These are phyloP conservation scores for Lasius fuliginosus DNA, from an alignment of 2,888 invertebrate genomes.

Conservation along the genomic window DNA sequence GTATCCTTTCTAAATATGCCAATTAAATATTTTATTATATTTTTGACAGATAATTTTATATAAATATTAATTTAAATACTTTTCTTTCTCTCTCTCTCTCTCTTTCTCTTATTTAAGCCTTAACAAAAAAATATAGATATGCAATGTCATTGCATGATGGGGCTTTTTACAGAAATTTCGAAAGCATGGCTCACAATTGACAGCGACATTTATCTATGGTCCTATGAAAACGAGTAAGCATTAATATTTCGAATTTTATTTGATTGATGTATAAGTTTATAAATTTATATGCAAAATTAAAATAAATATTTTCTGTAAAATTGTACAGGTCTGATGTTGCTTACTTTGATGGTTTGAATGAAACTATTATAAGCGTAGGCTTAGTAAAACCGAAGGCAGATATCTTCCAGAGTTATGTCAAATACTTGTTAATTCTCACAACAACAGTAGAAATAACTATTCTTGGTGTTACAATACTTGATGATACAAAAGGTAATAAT, in stretches of 20 bases:
- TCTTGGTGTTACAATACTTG: conserved; percentile 90
- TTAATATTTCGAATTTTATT: conserved; percentile 19
- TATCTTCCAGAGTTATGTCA: conserved; percentile 96
- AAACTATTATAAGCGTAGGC: conserved; percentile 97
- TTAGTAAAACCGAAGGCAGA: conserved; percentile 95
- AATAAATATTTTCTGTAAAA: conserved; percentile 32
- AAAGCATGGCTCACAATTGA: conserved; percentile 99
- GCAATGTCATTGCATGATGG: conserved; percentile 98
- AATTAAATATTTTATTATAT: background rate
- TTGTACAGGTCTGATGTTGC: conserved; percentile 94
- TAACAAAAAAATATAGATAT: conserved; percentile 89
- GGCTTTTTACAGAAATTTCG: conserved; percentile 97
- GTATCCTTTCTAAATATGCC: conserved; percentile 90
- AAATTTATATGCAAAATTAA: conserved; percentile 21
- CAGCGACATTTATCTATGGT: conserved; percentile 99
- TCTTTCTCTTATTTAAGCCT: conserved; percentile 30
- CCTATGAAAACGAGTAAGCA: conserved; percentile 94
- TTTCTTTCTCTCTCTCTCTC: background rate
- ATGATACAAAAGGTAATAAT: conserved; percentile 81
- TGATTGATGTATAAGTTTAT: conserved; percentile 5
- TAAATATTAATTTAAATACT: conserved; percentile 29
- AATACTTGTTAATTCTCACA: conserved; percentile 95
- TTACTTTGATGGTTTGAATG: conserved; percentile 97
- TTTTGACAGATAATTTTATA: background rate
- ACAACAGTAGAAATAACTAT: conserved; percentile 98